Conservation (phyloP, 2,888 invertebrate species). For the Acrobasis suavella region DNA sequence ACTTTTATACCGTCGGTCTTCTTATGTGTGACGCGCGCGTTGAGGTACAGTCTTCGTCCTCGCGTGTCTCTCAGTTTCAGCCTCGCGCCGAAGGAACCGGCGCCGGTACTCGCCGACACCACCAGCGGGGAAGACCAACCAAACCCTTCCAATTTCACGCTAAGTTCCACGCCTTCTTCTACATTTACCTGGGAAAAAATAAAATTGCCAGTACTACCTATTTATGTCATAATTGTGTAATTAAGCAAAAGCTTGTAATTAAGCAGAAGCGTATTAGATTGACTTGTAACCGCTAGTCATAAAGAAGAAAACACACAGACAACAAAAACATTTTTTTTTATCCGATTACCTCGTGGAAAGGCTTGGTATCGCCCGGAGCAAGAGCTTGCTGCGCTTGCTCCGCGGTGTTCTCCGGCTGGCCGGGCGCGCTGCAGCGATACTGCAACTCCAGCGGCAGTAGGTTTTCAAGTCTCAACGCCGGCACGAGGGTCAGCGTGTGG, state of each 20-base stretch:
- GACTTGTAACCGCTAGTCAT: too few relatives aligned
- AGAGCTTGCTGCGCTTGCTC: conserved; percentile 49
- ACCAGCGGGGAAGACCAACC: conserved; percentile 85
- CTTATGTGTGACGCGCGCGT: conserved; percentile 81
- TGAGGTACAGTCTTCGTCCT: conserved; percentile 88
- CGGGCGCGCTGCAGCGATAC: conserved; percentile 69
- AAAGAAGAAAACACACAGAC: too few relatives aligned
- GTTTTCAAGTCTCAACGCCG: conserved; percentile 93
- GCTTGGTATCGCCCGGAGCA: conserved; percentile 59
- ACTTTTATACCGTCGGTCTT: conserved; percentile 78
- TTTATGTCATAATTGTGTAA: too few relatives aligned
- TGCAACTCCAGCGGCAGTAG: conserved; percentile 92
- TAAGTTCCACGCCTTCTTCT: conserved; percentile 87
- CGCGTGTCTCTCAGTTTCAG: conserved; percentile 89
- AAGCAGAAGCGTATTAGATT: too few relatives aligned
- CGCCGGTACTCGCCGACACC: conserved; percentile 59
- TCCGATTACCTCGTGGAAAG: conserved; percentile 61
- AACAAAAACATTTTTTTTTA: too few relatives aligned
- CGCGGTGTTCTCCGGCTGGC: conserved; percentile 41
- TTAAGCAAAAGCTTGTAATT: too few relatives aligned
- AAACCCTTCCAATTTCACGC: conserved; percentile 92
- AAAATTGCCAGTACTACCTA: not conserved
- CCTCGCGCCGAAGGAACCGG: conserved; percentile 84
- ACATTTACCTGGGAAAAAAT: conserved; percentile 83
- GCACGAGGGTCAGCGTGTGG: conserved; percentile 92